Percentiles rank a stretch among this genome's conserved stretches.
Evolutionary conservation across 2,113 vertebrate genomes (phyloP).

Genomic region (Myotis davidii): DNA sequence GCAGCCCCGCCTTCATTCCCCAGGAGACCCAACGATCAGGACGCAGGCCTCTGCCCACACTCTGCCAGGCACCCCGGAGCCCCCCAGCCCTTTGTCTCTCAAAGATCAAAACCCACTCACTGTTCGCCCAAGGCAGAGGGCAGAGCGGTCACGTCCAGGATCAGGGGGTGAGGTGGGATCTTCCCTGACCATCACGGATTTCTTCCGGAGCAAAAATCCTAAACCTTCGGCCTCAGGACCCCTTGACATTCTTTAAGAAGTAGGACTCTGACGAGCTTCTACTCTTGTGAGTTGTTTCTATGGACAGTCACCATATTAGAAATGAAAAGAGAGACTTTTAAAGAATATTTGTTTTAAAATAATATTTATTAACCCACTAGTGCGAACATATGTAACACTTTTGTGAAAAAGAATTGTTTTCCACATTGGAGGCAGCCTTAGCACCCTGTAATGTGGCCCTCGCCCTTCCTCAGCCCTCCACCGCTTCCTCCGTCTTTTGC

Average conservation of each 20-base stretch:
- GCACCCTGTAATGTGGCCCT: background rate
- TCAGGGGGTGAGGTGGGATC: background rate
- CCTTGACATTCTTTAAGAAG: background rate
- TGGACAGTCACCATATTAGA: background rate
- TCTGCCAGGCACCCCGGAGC: background rate
- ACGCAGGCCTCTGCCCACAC: background rate
- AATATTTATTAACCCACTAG: background rate
- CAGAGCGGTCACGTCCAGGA: background rate
- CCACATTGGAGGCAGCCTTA: background rate
- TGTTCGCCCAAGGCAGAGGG: background rate
- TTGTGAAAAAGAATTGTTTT: slow-evolving; percentile 37
- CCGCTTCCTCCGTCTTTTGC: background rate
- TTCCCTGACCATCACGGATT: background rate
- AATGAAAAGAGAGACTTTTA: background rate
- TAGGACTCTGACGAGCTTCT: background rate
- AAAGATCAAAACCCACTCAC: background rate
- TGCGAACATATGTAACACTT: background rate
- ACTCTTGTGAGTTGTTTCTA: background rate
- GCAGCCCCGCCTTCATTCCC: slow-evolving; percentile 76
- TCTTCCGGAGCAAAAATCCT: background rate
- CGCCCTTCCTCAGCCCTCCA: background rate
- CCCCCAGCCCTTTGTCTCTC: background rate
- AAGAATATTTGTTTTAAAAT: slow-evolving; percentile 21
- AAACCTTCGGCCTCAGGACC: background rate
- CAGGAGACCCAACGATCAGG: slow-evolving; percentile 87